Base-by-base conservation (phyloP, 2,888 invertebrate genomes). In the Acronicta psi region DNA sequence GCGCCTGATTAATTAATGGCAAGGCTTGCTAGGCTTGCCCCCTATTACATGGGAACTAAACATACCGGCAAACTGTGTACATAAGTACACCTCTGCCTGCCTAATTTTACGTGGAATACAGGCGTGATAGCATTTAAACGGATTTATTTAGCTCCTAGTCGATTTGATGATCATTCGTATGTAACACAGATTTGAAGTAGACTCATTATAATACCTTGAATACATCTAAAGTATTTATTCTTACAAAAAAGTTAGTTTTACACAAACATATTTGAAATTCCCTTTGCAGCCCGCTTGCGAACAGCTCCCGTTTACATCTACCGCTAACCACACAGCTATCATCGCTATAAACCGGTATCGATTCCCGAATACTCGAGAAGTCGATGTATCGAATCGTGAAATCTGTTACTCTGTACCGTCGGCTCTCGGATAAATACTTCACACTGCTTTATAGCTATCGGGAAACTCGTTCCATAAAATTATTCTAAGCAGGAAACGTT, bases 341-440 rank as follows among this genome's bases (percentile, higher is more conserved):
- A 56, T 46, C 57, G 52, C 23, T 67, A 66, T 58, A 71, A 67
- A 74, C 57, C 54, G 50, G 59, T 65, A 60, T 72, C 73, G 60
- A 69, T 69, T 58, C 43, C 42, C 44, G 45, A 43, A 52, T 60
- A 66, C 66, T 58, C 66, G 58, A 57, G 59, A 56, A 63, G 57
- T 59, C 56, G 71, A 80, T 77, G 83, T 81, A 86, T 82, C 80
- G 83, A 82, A 68, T 79, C 80, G 81, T 80, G 77, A 85, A 84
- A 84, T 83, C 83, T 81, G 77, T 75, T 62, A 56, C 73, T 65
- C 63, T 69, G 70, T 69, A 67, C 73, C 62, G 54, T 59, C 47
- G 65, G 63, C 58, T 69, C 62, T 45, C 43, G 70, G 66, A 79
- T 82, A 82, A 82, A 81, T 80, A 80, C 77, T 62, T 67, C 68